Base-by-base conservation (phyloP, 2,797 vertebrate species). In the Hippopotamyrus pictus region DNA sequence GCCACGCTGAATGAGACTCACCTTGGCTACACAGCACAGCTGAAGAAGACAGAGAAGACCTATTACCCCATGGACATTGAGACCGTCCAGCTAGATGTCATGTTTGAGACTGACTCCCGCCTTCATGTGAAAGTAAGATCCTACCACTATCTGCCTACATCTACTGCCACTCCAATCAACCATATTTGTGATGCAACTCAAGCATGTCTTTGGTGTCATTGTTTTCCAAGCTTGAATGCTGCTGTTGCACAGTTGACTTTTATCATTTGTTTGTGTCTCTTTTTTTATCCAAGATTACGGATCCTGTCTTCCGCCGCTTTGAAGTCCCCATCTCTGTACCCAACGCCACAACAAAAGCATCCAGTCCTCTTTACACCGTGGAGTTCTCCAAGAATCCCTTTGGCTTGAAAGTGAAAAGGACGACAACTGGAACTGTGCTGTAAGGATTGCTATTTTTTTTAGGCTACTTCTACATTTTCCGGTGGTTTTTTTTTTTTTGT, bases 41-140 rank as follows among this genome's bases (percentile, higher is more conserved):
- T 98, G 3, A 93, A 94, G 0, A 94, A 94, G 88, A 92, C 92
- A 17, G 90, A 94, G 57, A 96, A 96, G 93, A 94, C 97, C 0
- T 97, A 98, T 93, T 98, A 98, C 90, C 97, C 97, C 0, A 93
- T 44, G 88, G 97, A 98, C 89, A 92, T 97, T 0, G 88, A 94
- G 89, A 94, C 48, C 8, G 91, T 98, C 33, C 95, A 95, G 88
- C 89, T 97, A 92, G 96, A 96, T 0, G 93, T 96, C 37, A 93
- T 95, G 14, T 94, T 95, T 7, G 97, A 98, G 95, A 97, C 96
- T 0, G 93, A 97, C 90, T 94, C 93, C 0, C 93, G 97, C 14
- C 93, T 98, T 0, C 97, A 92, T 57, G 92, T 98, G 90, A 96
- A 96, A 94, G 97, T 97, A 90, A 95, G 95, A 79, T 46, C 1